Percentiles rank a stretch among this genome's conserved stretches.
Evolutionary conservation across 2,113 vertebrate genomes (phyloP).

Genomic region (Campylorhamphus procurvoides): DNA sequence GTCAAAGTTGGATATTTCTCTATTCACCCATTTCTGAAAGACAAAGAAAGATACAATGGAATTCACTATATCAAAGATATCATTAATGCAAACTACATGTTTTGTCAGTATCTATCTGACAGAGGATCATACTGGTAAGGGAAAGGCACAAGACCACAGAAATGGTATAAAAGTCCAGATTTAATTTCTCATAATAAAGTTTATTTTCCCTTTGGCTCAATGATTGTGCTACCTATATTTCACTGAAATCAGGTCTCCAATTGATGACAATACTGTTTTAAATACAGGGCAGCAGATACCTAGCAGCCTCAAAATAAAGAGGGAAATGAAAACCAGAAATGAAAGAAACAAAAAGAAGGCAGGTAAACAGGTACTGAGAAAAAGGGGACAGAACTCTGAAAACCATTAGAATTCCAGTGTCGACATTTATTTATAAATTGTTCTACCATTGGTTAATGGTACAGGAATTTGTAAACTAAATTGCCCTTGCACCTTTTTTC

Average conservation of each 20-base stretch:
- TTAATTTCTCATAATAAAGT: background rate
- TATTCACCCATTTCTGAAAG: constrained; percentile 95
- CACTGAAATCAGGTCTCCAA: background rate
- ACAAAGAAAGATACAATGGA: background rate
- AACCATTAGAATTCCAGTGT: background rate
- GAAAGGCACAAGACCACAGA: background rate
- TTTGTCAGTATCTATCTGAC: background rate
- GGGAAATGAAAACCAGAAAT: background rate
- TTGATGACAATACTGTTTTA: background rate
- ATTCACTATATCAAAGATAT: background rate
- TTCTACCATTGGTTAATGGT: background rate
- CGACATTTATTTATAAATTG: background rate
- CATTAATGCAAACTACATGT: background rate
- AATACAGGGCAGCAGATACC: background rate
- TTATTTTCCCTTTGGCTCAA: background rate
- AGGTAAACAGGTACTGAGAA: background rate
- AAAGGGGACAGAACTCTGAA: background rate
- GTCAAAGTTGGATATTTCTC: constrained; percentile 97
- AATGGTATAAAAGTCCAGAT: background rate
- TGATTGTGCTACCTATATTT: background rate
- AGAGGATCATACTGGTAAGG: background rate
- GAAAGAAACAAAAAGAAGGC: background rate
- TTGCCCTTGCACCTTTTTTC: background rate
- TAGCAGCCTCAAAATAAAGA: background rate
- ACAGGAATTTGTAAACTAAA: background rate